A percentile compares a stretch with the other conserved stretches of the same genome.
Evolutionary conservation across 37 sponge, comb jelly and placozoan genomes (phyloP).

Genomic region (Eunapius fragilis): DNA sequence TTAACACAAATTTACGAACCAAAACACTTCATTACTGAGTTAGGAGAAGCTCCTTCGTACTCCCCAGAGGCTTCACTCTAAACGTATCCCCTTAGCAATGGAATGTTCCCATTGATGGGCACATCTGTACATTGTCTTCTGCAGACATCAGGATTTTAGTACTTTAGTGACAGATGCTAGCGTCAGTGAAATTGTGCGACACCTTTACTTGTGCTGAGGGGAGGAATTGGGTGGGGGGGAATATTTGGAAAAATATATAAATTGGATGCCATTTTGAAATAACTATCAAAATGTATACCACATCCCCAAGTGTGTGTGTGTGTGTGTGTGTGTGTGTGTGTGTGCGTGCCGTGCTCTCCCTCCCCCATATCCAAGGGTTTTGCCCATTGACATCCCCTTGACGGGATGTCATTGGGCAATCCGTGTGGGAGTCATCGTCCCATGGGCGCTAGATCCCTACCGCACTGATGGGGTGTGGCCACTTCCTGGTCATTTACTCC

Average conservation of each 20-base stretch:
- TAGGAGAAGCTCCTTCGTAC: slow-evolving; percentile 9
- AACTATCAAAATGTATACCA: neutral
- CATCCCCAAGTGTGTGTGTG: neutral
- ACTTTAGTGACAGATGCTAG: neutral
- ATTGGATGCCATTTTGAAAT: neutral
- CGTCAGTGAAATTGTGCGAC: too few relatives aligned
- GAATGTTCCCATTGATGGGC: neutral
- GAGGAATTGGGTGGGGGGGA: neutral
- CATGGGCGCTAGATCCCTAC: neutral
- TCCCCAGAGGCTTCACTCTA: neutral
- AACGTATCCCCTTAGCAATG: neutral
- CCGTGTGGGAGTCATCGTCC: slow-evolving; percentile 4
- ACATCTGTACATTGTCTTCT: neutral
- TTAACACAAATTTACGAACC: slow-evolving; percentile 22
- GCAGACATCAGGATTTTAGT: too few relatives aligned
- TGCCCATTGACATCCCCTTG: neutral
- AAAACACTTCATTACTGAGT: slow-evolving; percentile 21
- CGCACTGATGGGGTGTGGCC: neutral
- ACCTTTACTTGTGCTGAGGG: too few relatives aligned
- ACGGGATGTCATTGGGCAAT: neutral
- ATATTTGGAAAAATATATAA: too few relatives aligned
- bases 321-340: neutral
- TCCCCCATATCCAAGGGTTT: neutral
- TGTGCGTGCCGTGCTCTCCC: neutral
- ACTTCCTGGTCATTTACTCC: neutral